Evolutionary conservation across 2,888 invertebrate genomes (phyloP).

Genomic region (Nowickia ferox): DNA sequence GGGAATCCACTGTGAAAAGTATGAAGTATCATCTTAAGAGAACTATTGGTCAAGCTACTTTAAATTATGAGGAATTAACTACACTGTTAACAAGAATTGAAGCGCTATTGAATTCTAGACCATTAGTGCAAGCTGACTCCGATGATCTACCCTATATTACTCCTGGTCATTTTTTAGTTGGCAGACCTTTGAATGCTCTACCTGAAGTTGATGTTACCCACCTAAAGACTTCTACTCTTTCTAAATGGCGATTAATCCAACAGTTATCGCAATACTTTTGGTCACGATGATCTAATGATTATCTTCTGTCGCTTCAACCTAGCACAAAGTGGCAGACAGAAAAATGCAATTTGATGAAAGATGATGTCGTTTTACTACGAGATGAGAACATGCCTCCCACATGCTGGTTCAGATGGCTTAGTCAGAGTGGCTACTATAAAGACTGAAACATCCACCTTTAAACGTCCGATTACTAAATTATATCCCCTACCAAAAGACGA

Average conservation of each 20-base stretch:
- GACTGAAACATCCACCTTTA: slow-evolving; percentile 14
- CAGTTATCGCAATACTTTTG: slow-evolving; percentile 8
- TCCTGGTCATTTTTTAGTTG: slow-evolving; percentile 36
- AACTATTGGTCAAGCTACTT: slow-evolving; percentile 19
- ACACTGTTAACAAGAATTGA: slow-evolving; percentile 48
- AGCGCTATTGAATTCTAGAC: slow-evolving; percentile 20
- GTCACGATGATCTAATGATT: slow-evolving; percentile 10
- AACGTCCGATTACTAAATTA: slow-evolving; percentile 16
- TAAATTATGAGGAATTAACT: slow-evolving; percentile 30
- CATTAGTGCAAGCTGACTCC: slow-evolving; percentile 8
- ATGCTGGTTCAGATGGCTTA: slow-evolving; percentile 46
- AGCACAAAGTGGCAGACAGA: slow-evolving; percentile 17
- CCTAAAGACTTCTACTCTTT: neutral
- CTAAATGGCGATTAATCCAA: slow-evolving; percentile 1
- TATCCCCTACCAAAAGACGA: slow-evolving; percentile 23
- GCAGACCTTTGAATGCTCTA: slow-evolving; percentile 29
- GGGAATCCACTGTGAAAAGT: neutral
- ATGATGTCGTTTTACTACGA: slow-evolving; percentile 22
- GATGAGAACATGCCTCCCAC: slow-evolving; percentile 27
- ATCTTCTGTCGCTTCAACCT: neutral
- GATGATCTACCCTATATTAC: slow-evolving; percentile 13
- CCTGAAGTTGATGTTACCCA: neutral
- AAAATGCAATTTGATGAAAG: slow-evolving; percentile 6
- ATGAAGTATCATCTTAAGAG: slow-evolving; percentile 2
- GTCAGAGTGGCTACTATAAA: slow-evolving; percentile 42